Conservation (phyloP, 2,113 vertebrate species). For the Elephantulus edwardii region DNA sequence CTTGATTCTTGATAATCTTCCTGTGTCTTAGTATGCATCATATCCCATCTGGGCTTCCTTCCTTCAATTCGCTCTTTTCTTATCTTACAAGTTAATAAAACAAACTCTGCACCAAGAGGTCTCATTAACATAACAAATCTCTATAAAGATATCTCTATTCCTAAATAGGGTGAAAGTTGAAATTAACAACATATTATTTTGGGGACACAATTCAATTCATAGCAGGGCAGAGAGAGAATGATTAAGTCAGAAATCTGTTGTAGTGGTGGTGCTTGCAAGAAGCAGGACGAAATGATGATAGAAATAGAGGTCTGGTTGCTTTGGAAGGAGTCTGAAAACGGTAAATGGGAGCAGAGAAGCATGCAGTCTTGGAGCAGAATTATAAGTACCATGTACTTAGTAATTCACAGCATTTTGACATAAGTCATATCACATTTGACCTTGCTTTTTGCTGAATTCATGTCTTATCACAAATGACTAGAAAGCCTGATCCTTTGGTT, state of each 20-base stretch:
- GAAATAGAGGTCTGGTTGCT: background rate
- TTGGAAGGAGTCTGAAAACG: background rate
- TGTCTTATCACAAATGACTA: constrained; percentile 56
- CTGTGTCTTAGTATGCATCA: too few species aligned
- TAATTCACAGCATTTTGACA: constrained; percentile 38
- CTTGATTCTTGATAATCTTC: too few species aligned
- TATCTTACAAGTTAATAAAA: too few species aligned
- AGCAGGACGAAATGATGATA: background rate
- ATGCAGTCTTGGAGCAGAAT: background rate
- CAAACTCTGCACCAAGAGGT: background rate
- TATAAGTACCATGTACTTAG: background rate
- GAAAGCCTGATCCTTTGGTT: constrained; percentile 50
- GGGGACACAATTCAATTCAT: background rate
- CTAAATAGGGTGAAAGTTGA: background rate
- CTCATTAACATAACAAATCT: background rate
- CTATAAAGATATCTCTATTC: background rate
- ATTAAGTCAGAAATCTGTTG: background rate
- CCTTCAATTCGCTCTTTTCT: background rate
- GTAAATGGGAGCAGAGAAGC: background rate
- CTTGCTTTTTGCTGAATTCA: constrained; percentile 52
- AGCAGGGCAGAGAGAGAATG: background rate
- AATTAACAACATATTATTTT: background rate
- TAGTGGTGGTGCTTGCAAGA: background rate
- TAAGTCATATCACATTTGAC: constrained; percentile 49
- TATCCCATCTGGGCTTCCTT: too few species aligned